Evolutionary conservation across 2,797 vertebrate genomes (phyloP).

Genomic region (Eulemur albifrons): DNA sequence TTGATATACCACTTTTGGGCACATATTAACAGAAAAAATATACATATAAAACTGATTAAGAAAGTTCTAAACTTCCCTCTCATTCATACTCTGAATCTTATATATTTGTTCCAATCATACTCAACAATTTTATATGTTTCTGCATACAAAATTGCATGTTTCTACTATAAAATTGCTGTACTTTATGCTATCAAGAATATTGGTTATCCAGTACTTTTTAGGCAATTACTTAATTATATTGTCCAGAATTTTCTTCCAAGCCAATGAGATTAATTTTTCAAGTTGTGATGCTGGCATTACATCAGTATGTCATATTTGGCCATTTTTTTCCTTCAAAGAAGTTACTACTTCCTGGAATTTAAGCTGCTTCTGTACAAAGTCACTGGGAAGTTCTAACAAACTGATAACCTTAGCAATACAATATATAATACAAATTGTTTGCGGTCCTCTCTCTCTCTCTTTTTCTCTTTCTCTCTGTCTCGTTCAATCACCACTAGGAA

Average conservation of each 20-base stretch:
- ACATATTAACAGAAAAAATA: neutral
- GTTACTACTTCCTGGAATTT: neutral
- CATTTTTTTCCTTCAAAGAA: neutral
- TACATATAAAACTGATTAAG: neutral
- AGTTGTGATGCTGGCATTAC: neutral
- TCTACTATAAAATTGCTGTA: neutral
- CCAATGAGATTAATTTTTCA: neutral
- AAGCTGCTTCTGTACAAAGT: neutral
- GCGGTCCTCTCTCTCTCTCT: neutral
- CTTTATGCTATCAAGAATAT: neutral
- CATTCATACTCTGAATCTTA: neutral
- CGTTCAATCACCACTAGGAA: neutral
- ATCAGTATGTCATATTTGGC: neutral
- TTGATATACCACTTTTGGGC: neutral
- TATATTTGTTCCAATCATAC: neutral
- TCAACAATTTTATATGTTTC: neutral
- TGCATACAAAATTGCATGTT: neutral
- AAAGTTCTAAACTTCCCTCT: neutral
- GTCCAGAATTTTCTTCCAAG: neutral
- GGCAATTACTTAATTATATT: neutral
- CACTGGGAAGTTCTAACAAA: neutral
- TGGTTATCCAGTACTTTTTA: neutral
- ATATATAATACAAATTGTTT: neutral
- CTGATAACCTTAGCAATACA: neutral
- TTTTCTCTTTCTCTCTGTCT: neutral